Evolutionary conservation across 2,797 vertebrate species (phyloP).

Genomic region (Sebastes goodei): DNA sequence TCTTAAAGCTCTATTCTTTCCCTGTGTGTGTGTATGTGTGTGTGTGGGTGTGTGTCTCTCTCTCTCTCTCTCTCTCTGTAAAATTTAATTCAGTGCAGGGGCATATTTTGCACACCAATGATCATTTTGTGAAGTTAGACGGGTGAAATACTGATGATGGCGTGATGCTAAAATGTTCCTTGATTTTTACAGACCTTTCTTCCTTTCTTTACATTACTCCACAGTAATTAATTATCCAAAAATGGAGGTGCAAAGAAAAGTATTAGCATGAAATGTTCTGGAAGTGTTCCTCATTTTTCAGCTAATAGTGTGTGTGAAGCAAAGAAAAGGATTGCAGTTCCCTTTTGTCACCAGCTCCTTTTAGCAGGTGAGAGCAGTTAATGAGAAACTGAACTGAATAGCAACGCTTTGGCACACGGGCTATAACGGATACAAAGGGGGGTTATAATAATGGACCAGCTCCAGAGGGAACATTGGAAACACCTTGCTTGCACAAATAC

Average conservation of each 20-base stretch:
- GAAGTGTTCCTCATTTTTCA: slow-evolving; percentile 22
- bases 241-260: slow-evolving; percentile 16
- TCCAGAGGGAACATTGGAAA: background rate
- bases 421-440: slow-evolving; percentile 2
- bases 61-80: background rate
- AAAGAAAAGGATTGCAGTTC: slow-evolving; percentile 10
- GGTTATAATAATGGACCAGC: background rate
- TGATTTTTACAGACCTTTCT: slow-evolving; percentile 5
- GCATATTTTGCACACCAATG: slow-evolving; percentile 13
- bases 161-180: slow-evolving; percentile 20
- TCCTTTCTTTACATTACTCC: slow-evolving; percentile 3
- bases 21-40: background rate
- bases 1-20: slow-evolving; percentile 59
- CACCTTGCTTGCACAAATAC: background rate
- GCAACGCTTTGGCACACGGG: background rate
- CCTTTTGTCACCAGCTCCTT: slow-evolving; percentile 11
- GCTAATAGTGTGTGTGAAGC: slow-evolving; percentile 17
- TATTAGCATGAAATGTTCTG: slow-evolving; percentile 11
- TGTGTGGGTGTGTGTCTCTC: background rate
- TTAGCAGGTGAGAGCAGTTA: slow-evolving; percentile 36
- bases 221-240: slow-evolving; percentile 31
- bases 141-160: slow-evolving; percentile 3
- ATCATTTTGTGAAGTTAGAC: slow-evolving; percentile 3
- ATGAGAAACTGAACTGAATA: slow-evolving; percentile 16
- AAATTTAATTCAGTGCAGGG: slow-evolving; percentile 23